Conservation (phyloP, 1,140 invertebrate genomes). For the Danaus melanippus region DNA sequence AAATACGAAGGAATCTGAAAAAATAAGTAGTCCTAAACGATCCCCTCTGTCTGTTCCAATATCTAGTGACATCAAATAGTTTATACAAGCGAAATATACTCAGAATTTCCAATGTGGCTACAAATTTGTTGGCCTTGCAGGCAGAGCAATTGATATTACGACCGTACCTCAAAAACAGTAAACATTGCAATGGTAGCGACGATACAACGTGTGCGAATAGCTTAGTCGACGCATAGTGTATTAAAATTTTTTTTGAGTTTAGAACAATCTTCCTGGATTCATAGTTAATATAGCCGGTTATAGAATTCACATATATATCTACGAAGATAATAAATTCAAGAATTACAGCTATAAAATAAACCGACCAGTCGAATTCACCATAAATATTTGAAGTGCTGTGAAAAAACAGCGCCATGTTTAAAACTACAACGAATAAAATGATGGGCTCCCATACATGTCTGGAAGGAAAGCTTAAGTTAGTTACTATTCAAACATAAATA, state of each 20-base stretch:
- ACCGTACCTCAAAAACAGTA: conserved; percentile 33
- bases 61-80: conserved; percentile 24
- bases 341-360: conserved; percentile 21
- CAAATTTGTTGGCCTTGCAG: conserved; percentile 31
- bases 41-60: conserved; percentile 16
- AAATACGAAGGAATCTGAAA: conserved; percentile 27
- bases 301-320: conserved; percentile 30
- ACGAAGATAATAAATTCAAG: conserved; percentile 24
- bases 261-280: conserved; percentile 23
- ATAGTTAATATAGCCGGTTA: conserved; percentile 28
- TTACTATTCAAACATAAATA: too few relatives aligned
- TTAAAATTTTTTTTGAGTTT: conserved; percentile 16
- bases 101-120: conserved; percentile 24
- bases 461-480: conserved; percentile 13
- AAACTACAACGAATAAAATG: conserved; percentile 17
- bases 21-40: conserved; percentile 10
- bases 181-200: conserved; percentile 26
- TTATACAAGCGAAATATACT: conserved; percentile 20
- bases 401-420: conserved; percentile 27
- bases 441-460: conserved; percentile 31
- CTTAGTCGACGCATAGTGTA: conserved; percentile 29
- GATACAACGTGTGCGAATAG: conserved; percentile 28
- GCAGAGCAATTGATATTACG: conserved; percentile 15
- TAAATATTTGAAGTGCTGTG: conserved; percentile 25
- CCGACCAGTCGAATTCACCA: conserved; percentile 5